Conservation (phyloP, 2,113 vertebrate species). For the Pongo abelii region DNA sequence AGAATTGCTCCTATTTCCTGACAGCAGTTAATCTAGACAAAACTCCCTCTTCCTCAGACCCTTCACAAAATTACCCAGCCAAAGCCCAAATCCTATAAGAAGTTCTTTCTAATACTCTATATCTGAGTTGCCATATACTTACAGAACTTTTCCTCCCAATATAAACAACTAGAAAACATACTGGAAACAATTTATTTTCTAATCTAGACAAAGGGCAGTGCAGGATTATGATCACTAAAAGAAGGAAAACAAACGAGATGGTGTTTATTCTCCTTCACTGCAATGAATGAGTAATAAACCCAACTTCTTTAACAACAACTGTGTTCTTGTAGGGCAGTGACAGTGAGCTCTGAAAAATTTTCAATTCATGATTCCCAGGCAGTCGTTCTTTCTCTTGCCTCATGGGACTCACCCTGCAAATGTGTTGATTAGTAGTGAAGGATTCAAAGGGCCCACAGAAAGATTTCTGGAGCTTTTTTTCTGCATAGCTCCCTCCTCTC, state of each 20-base stretch:
- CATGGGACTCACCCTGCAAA: background rate
- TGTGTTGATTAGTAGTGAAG: background rate
- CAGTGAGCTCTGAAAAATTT: background rate
- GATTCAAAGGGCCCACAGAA: background rate
- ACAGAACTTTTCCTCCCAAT: background rate
- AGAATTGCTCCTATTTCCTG: background rate
- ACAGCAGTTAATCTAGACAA: background rate
- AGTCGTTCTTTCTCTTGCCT: background rate
- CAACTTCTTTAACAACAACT: background rate
- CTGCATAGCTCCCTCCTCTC: background rate
- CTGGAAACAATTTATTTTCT: background rate
- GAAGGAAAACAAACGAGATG: background rate
- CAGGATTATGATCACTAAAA: background rate
- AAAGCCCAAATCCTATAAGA: background rate
- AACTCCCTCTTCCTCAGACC: background rate
- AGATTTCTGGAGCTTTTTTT: conserved; percentile 14
- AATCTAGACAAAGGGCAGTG: background rate
- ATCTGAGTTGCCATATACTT: background rate
- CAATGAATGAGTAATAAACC: background rate
- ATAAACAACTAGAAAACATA: background rate
- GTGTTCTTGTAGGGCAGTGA: background rate
- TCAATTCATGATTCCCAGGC: background rate
- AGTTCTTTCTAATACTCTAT: background rate
- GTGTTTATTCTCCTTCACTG: background rate
- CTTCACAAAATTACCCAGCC: background rate